Base-by-base conservation (phyloP, 2,113 vertebrate genomes). In the Semicossyphus pulcher region DNA sequence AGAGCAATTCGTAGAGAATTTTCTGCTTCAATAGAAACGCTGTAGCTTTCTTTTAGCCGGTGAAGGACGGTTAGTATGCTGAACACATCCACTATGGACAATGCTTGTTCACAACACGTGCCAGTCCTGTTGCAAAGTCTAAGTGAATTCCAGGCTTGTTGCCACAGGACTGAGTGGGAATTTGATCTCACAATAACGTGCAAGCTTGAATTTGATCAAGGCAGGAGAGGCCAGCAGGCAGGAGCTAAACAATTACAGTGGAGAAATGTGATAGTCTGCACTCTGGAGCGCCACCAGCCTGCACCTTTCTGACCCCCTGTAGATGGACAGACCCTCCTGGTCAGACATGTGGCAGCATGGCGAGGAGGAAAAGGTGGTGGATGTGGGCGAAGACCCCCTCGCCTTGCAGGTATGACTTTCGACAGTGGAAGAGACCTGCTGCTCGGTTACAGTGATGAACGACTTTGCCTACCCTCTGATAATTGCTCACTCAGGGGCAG, bases 401-500 rank as follows among this genome's bases (percentile, higher is more conserved):
- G 16, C 86, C 76, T 81, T 49, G 69, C 85, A 87, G 88, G 89
- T 85, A 78, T 82, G 88, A 89, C 82, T 86, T 83, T 85, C 49
- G 62, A 84, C 88, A 76, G 82, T 75, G 78, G 81, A 84, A 77
- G 76, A 60, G 78, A 86, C 86, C 76, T 74, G 82, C 83, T 86
- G 80, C 86, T 83, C 83, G n/a, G 80, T 88, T 89, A 91, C 91
- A 92, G 89, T 93, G 94, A 94, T 93, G 91, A 93, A 94, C 83
- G 93, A 93, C 91, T 85, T 78, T 86, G 90, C 92, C 88, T 87
- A 88, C 88, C 88, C 88, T 92, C 88, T 92, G 92, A 94, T 94
- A 93, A 94, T 94, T 94, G 92, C 90, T 93, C 94, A 94, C 93
- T 94, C 94, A 93, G 93, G 88, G 90, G 91, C 89, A 90, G 89